Conservation (phyloP, 1,140 invertebrate genomes). For the Caenorhabditis brenneri region DNA sequence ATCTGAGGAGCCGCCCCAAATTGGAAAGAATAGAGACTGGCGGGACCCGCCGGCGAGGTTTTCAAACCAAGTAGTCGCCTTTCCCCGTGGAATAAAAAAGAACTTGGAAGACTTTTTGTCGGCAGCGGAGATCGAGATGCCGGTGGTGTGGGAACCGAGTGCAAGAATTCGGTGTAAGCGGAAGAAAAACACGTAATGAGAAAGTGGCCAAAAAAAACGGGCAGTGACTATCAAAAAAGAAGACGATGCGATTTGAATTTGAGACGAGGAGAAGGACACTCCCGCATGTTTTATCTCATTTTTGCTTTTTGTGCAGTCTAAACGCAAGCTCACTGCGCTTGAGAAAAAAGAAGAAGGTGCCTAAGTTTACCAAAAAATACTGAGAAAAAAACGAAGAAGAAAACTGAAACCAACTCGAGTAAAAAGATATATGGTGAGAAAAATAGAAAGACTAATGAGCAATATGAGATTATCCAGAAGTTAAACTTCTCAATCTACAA, state of each 20-base stretch:
- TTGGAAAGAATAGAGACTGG: background rate
- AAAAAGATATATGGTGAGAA: background rate
- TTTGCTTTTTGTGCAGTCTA: background rate
- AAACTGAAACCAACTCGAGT: constrained; percentile 30
- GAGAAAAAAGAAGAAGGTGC: background rate
- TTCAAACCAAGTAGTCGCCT: background rate
- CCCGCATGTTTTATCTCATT: background rate
- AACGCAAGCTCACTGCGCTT: background rate
- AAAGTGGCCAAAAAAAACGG: background rate
- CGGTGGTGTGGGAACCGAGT: background rate
- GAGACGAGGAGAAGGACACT: background rate
- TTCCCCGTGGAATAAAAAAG: background rate
- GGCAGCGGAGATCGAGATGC: background rate
- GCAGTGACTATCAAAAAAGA: background rate
- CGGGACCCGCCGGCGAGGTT: background rate
- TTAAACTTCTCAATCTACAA: background rate
- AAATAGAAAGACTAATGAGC: constrained; percentile 11
- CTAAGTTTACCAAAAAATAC: background rate
- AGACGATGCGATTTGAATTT: background rate
- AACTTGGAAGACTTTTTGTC: background rate
- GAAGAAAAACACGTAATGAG: background rate
- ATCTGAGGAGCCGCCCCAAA: constrained; percentile 34
- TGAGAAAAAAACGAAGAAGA: background rate
- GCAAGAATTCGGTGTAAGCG: background rate
- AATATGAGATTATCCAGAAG: constrained; percentile 38